Evolutionary conservation across 2,797 vertebrate species (phyloP).

Genomic region (Urophycis tenuis): DNA sequence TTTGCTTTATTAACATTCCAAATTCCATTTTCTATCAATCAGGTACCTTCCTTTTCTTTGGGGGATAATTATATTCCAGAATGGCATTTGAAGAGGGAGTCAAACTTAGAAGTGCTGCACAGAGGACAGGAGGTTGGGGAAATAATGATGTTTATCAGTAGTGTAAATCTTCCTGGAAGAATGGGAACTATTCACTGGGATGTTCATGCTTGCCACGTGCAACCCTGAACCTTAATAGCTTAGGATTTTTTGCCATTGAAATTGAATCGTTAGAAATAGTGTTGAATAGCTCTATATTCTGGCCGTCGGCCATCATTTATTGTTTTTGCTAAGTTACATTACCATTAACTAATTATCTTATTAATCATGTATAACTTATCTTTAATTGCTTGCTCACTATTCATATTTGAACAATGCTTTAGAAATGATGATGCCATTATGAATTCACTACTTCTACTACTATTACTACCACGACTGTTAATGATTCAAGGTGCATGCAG

Average conservation of each 20-base stretch:
- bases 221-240: no score
- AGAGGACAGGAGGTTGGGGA: neutral
- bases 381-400: no score
- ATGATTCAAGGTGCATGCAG: neutral
- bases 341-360: no score
- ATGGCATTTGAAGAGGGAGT: neutral
- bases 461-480: neutral
- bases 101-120: neutral
- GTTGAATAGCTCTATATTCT: no score
- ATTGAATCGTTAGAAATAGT: neutral
- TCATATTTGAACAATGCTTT: no score
- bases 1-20: no score
- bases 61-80: neutral
- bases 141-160: neutral
- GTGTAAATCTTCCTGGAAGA: neutral
- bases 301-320: no score
- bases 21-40: no score
- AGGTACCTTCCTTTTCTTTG: no score
- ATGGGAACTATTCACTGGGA: neutral
- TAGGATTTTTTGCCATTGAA: neutral
- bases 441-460: neutral
- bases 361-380: no score
- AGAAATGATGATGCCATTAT: neutral
- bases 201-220: neutral
- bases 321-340: no score